Evolutionary conservation across 2,888 invertebrate genomes (phyloP).

Genomic region (Hirtodrosophila trivittata): DNA sequence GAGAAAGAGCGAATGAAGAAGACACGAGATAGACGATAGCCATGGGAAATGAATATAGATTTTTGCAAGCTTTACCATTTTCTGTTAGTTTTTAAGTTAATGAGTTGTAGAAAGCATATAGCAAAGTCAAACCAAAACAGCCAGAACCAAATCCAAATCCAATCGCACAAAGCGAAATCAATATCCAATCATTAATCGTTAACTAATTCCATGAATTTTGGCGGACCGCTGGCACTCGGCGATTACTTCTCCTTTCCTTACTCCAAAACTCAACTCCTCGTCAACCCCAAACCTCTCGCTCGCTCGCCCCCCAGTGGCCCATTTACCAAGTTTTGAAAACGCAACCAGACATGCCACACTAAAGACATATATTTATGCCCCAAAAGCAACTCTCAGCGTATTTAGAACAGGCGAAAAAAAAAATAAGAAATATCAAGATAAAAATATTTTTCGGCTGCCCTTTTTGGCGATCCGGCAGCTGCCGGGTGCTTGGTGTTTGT

Average conservation of each 20-base stretch:
- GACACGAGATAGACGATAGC: conserved; percentile 1
- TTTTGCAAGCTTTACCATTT: conserved; percentile 7
- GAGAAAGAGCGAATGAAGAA: too few relatives aligned
- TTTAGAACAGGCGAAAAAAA: conserved; percentile 62
- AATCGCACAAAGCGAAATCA: conserved; percentile 56
- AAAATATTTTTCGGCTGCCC: conserved; percentile 74
- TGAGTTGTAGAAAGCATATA: conserved; percentile 39
- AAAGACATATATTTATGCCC: conserved; percentile 76
- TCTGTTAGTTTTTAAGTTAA: conserved; percentile 25
- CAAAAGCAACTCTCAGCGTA: conserved; percentile 66
- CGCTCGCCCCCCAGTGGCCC: conserved; percentile 39
- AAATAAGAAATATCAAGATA: conserved; percentile 70
- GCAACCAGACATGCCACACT: conserved; percentile 76
- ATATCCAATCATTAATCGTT: conserved; percentile 80
- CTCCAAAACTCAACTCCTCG: conserved; percentile 2
- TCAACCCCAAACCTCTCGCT: conserved; percentile 10
- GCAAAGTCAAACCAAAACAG: background rate
- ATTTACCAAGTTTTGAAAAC: conserved; percentile 73
- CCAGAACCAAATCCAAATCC: background rate
- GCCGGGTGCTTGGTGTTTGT: conserved; percentile 4
- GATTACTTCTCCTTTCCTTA: conserved; percentile 11
- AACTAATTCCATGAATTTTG: conserved; percentile 78
- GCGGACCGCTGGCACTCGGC: conserved; percentile 45
- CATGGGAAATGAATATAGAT: conserved; percentile 4
- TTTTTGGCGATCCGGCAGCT: conserved; percentile 59